These are phyloP conservation scores for Cryptocephalus moraei DNA, from an alignment of 2,888 invertebrate species.

Conservation along the genomic window DNA sequence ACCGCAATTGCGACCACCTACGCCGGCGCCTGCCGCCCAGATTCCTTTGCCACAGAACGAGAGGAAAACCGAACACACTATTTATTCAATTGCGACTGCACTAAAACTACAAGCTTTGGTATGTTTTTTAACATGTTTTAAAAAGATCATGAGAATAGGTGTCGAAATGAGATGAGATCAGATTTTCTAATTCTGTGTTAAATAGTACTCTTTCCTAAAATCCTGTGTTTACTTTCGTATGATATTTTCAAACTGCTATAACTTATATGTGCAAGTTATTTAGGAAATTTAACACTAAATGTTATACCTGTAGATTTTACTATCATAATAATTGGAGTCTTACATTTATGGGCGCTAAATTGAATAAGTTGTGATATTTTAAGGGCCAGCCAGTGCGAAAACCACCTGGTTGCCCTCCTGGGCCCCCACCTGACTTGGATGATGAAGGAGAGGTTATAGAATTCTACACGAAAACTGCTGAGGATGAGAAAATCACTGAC, in stretches of 20 bases:
- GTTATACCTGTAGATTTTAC: no score
- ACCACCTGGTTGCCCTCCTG: conserved; percentile 81
- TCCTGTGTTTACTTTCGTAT: no score
- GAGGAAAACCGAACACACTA: conserved; percentile 36
- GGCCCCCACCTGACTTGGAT: conserved; percentile 65
- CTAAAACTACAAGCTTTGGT: conserved; percentile 35
- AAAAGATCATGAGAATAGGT: not conserved
- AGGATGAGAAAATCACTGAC: conserved; percentile 15
- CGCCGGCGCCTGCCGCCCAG: conserved; percentile 19
- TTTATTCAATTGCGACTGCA: conserved; percentile 38
- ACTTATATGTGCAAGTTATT: no score
- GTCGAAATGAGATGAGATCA: no score
- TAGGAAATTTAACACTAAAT: no score
- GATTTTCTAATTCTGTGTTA: no score
- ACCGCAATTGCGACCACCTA: conserved; percentile 38
- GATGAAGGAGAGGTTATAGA: conserved; percentile 52
- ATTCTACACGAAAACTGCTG: conserved; percentile 20
- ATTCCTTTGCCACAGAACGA: conserved; percentile 33
- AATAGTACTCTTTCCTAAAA: no score
- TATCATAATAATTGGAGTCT: no score
- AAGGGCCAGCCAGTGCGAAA: conserved; percentile 47
- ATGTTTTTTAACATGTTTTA: not conserved
- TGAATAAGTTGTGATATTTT: no score
- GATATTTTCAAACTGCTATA: no score
- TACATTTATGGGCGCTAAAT: no score